These are phyloP conservation scores for Rhinophrynus dorsalis DNA, from an alignment of 2,797 vertebrate genomes.

Conservation along the genomic window DNA sequence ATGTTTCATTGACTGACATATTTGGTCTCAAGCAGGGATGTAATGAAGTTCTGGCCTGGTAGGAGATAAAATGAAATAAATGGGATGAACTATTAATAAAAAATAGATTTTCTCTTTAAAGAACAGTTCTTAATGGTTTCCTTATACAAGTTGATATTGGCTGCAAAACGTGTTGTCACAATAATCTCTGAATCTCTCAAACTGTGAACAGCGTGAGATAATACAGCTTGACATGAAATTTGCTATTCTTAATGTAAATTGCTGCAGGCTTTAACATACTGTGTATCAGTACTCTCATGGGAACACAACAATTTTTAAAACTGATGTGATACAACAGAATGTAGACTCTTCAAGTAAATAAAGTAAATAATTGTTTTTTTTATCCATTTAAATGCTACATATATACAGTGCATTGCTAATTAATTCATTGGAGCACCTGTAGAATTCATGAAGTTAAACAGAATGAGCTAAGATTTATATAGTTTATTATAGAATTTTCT, in stretches of 20 bases:
- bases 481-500: no score
- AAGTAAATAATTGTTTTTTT: no score
- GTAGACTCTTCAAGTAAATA: background rate
- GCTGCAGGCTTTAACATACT: conserved; percentile 21
- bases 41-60: no score
- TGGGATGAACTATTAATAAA: background rate
- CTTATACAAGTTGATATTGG: conserved; percentile 2
- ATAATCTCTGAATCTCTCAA: conserved; percentile 19
- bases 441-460: no score
- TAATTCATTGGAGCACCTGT: no score
- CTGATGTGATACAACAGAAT: conserved; percentile 1
- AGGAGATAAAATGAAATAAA: conserved; percentile 8
- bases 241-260: conserved; percentile 35
- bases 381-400: no score
- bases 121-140: conserved; percentile 8
- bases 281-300: background rate
- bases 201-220: conserved; percentile 30
- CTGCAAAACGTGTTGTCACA: conserved; percentile 16
- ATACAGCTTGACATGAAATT: conserved; percentile 22
- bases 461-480: no score
- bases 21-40: no score
- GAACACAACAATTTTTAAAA: conserved; percentile 15
- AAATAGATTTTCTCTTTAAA: background rate
- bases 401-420: no score
- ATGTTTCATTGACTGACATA: no score